Conservation (phyloP, 2,888 invertebrate species). For the Autographa gamma region DNA sequence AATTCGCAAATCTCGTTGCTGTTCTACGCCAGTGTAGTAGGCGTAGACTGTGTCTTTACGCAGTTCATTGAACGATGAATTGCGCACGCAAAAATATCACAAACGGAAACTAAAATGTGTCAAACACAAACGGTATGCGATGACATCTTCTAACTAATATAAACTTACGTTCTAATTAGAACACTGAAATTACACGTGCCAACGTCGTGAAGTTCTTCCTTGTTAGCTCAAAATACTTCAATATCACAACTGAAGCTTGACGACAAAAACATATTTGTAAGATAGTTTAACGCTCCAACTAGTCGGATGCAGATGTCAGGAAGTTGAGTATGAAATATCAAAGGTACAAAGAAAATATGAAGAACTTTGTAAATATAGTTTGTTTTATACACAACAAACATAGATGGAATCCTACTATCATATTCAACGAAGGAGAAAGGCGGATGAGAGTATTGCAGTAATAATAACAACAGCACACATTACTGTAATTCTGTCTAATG, state of each 20-base stretch:
- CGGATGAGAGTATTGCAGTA: conserved; percentile 46
- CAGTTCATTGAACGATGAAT: conserved; percentile 76
- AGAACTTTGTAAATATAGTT: conserved; percentile 39
- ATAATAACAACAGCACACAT: conserved; percentile 44
- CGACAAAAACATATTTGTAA: conserved; percentile 23
- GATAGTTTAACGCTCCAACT: conserved; percentile 22
- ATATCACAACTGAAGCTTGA: conserved; percentile 1
- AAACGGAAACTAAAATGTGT: conserved; percentile 74
- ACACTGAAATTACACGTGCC: conserved; percentile 15
- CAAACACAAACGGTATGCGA: conserved; percentile 55
- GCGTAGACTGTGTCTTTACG: conserved; percentile 70
- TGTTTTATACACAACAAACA: conserved; percentile 29
- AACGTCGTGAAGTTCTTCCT: conserved; percentile 26
- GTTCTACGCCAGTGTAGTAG: conserved; percentile 27
- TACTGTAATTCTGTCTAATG: conserved; percentile 57
- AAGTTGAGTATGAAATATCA: conserved; percentile 47
- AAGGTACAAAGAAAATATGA: conserved; percentile 33
- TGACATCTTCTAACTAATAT: conserved; percentile 51
- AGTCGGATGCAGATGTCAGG: conserved; percentile 41
- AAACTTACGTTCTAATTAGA: conserved; percentile 42
- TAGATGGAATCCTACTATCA: conserved; percentile 47
- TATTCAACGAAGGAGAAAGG: conserved; percentile 43
- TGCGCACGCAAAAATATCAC: conserved; percentile 72
- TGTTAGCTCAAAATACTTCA: conserved; percentile 28
- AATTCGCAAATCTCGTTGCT: conserved; percentile 33